A percentile compares a stretch with the other conserved stretches of the same genome.
These are phyloP conservation scores for Deilephila porcellus DNA, from an alignment of 2,888 invertebrate genomes.

Conservation along the genomic window DNA sequence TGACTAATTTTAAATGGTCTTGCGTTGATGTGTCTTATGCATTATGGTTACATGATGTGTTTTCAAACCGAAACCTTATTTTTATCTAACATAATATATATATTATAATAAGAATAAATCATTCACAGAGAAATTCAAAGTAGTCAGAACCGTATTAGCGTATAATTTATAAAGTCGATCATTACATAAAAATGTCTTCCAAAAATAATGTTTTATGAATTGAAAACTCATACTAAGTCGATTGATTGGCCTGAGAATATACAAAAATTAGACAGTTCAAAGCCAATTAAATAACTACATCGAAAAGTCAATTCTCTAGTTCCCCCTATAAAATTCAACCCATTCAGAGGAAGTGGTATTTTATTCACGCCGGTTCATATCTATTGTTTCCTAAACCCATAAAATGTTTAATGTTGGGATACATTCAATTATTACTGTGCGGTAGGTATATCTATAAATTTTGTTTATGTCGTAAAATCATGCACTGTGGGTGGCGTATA, in stretches of 20 bases:
- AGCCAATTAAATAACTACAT: too few species aligned
- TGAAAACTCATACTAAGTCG: too few species aligned
- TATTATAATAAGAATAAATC: too few species aligned
- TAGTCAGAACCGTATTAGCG: too few species aligned
- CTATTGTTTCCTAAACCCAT: slow-evolving; percentile 29
- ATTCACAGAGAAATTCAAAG: too few species aligned
- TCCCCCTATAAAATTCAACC: neutral
- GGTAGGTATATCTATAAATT: slow-evolving; percentile 26
- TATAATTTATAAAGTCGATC: too few species aligned
- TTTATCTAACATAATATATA: too few species aligned
- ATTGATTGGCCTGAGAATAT: too few species aligned
- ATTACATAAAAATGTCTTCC: too few species aligned
- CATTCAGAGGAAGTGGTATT: slow-evolving; percentile 24
- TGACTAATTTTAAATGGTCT: neutral
- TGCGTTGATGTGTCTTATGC: neutral
- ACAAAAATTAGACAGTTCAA: too few species aligned
- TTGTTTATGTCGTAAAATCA: slow-evolving; percentile 18
- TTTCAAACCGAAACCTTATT: too few species aligned
- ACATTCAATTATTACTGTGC: slow-evolving; percentile 24
- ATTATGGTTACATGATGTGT: neutral
- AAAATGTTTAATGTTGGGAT: slow-evolving; percentile 28
- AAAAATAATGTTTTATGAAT: too few species aligned
- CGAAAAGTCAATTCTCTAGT: neutral
- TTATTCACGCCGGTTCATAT: slow-evolving; percentile 13
- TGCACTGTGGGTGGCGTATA: slow-evolving; percentile 29